Percentiles rank a stretch among this genome's conserved stretches.
Conservation (phyloP, 2,888 invertebrate genomes). For the Elmis aenea region DNA sequence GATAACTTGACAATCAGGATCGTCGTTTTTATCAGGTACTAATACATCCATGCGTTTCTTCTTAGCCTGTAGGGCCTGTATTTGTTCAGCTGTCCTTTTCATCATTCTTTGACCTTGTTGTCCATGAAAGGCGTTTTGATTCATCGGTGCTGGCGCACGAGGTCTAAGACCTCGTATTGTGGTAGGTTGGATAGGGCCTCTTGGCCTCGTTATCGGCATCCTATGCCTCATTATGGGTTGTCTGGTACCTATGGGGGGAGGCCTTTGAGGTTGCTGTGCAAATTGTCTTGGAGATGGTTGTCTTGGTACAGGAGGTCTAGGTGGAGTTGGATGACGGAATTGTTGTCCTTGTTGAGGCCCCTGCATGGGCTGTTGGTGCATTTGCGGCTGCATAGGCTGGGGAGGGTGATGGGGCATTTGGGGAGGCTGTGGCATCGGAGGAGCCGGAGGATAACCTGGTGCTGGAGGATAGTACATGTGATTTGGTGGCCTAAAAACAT, state of each 20-base stretch:
- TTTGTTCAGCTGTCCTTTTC: slow-evolving; percentile 41
- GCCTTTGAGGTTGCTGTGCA: slow-evolving; percentile 13
- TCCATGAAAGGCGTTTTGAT: neutral
- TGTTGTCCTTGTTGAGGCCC: slow-evolving; percentile 32
- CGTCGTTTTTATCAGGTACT: slow-evolving; percentile 65
- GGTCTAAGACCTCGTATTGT: slow-evolving; percentile 26
- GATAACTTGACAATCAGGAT: slow-evolving; percentile 71
- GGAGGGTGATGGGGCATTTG: slow-evolving; percentile 22
- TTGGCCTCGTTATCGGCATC: slow-evolving; percentile 31
- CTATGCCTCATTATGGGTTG: slow-evolving; percentile 26
- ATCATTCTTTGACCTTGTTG: slow-evolving; percentile 23
- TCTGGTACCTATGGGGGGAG: slow-evolving; percentile 21
- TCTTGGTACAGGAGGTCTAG: slow-evolving; percentile 31
- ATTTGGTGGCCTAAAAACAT: slow-evolving; percentile 32
- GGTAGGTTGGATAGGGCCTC: slow-evolving; percentile 26
- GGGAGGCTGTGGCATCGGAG: slow-evolving; percentile 27
- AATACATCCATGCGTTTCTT: slow-evolving; percentile 60
- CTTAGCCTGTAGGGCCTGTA: slow-evolving; percentile 34
- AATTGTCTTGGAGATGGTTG: slow-evolving; percentile 21
- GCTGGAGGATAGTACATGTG: slow-evolving; percentile 41
- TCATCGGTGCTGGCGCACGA: slow-evolving; percentile 17
- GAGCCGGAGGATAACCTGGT: slow-evolving; percentile 40
- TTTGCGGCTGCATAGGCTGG: slow-evolving; percentile 30
- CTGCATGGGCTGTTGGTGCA: slow-evolving; percentile 28
- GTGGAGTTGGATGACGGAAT: slow-evolving; percentile 25